Base-by-base conservation (phyloP, 1,140 invertebrate genomes). In the Drosophila tani region DNA sequence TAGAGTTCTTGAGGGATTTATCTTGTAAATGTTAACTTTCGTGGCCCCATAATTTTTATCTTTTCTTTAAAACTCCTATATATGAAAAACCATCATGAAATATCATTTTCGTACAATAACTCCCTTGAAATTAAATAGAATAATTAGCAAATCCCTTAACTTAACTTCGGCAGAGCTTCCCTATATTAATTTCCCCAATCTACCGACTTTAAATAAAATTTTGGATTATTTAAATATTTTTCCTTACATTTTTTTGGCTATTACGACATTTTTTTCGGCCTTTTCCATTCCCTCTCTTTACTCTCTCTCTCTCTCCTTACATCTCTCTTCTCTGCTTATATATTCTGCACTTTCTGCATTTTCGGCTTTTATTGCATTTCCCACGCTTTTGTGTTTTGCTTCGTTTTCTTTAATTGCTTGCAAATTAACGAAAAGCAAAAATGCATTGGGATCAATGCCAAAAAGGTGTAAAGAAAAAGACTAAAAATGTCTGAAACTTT, bases 381-480 rank as follows among this genome's bases (percentile, higher is more conserved):
- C 66, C 75, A 80, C 76, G 75, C 59, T 68, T 75, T 78, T 55
- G 75, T 66, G 60, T 82, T 83, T 84, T 74, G 65, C 47, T 66
- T 68, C 46, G 58, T 38, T 57, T 51, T 32, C 62, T 55, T 69
- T 82, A 86, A 87, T 86, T 86, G 64, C 66, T 53, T 67, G 67
- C 43, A 84, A 75, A 78, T 78, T 69, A 15, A 21, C 21, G 47
- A 70, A 69, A 67, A 51, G 59, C 49, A 73, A 68, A 68, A 81
- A 64, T 82, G 79, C 59, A 71, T 66, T 81, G 79, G 79, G 70
- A 81, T 80, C 79, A 81, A 81, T 90, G 85, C 85, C 85, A 90
- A 90, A 75, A 90, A 79, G 43, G 64, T 79, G 79, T 49, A 66
- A 81, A 74, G 79, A 60, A 68, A 60, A 46, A n/a, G 55, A 75